Evolutionary conservation across 2,113 vertebrate species (phyloP).

Genomic region (Australoheros scitulus): DNA sequence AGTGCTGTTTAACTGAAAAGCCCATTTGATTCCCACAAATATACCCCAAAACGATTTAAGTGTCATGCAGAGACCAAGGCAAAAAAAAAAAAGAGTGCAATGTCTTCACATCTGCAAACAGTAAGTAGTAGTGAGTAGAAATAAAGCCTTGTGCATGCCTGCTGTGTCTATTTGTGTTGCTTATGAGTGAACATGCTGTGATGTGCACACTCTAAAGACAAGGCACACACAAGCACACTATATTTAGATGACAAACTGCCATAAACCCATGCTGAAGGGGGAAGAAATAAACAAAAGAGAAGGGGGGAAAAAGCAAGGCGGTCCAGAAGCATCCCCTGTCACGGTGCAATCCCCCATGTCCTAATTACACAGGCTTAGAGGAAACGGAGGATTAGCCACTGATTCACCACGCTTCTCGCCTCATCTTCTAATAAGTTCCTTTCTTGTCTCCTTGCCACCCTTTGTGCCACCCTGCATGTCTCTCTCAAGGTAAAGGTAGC

Average conservation of each 20-base stretch:
- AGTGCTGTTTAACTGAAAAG: conserved; percentile 41
- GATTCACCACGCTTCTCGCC: conserved; percentile 77
- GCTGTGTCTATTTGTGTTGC: conserved; percentile 64
- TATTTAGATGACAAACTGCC: conserved; percentile 69
- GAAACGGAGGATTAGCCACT: conserved; percentile 77
- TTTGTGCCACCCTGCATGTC: conserved; percentile 48
- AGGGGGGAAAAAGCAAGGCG: conserved; percentile 33
- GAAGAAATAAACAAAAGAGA: conserved; percentile 61
- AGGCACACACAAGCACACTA: conserved; percentile 38
- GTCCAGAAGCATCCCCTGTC: conserved; percentile 73
- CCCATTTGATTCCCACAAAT: conserved; percentile 52
- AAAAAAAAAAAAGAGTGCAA: neutral
- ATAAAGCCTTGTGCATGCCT: conserved; percentile 36
- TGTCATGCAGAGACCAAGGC: conserved; percentile 41
- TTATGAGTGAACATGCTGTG: conserved; percentile 57
- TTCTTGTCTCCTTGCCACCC: conserved; percentile 64
- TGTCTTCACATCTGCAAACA: conserved; percentile 46
- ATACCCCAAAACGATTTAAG: conserved; percentile 35
- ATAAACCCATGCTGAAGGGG: conserved; percentile 59
- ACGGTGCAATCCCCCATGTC: conserved; percentile 78
- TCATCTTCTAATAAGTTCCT: conserved; percentile 76
- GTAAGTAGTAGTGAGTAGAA: conserved; percentile 36
- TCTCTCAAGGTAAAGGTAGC: conserved; percentile 69
- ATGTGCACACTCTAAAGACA: conserved; percentile 26
- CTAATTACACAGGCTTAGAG: conserved; percentile 83